Evolutionary conservation across 2,113 vertebrate genomes (phyloP), one percentile per base, ranked within the genome.

Genomic region (Sinocyclocheilus anshuiensis): DNA sequence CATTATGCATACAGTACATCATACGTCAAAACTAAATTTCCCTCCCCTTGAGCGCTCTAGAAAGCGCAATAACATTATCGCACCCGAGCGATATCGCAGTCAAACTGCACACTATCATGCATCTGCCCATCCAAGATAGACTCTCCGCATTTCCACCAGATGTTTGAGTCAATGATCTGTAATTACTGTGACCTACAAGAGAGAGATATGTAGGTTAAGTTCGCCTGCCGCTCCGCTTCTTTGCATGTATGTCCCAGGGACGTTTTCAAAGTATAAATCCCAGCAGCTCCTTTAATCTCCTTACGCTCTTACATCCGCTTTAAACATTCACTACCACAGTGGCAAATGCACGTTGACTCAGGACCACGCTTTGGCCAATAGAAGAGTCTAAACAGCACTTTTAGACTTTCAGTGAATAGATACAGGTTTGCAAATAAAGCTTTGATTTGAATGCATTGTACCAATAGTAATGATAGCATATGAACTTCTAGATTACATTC

Each of bases 281-380:
- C 93, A 91, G 93, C 93, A 92, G 94, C 93, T 91, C 90, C 93
- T 95, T 94, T 95, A 96, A 96, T 96, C 94, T 95, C 90, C 92
- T 95, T 92, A 93, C 90, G 93, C 92, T 92, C 90, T 94, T 95
- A 91, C 93, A 96, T 93, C 92, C 93, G 96, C 93, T 96, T 96
- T 95, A 78, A 69, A 83, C 77, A 97, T 93, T 93, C 94, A 96
- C 91, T 89, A 90, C 86, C 89, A 84, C 84, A 87, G 90, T 90
- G 90, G 89, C 79, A 89, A 65, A 83, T 83, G 77, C 81, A 89
- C 79, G 90, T 91, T 87, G 90, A 86, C 84, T 26, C 16, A 3
- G 39, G 26, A 71, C 10, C 6, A 33, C 29, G 55, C 69, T 24
- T 13, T 80, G 61, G 77, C 65, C 75, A 24, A 22, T 24, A 63